Conservation (phyloP, 2,888 invertebrate genomes). For the Drosophila ezoana region DNA sequence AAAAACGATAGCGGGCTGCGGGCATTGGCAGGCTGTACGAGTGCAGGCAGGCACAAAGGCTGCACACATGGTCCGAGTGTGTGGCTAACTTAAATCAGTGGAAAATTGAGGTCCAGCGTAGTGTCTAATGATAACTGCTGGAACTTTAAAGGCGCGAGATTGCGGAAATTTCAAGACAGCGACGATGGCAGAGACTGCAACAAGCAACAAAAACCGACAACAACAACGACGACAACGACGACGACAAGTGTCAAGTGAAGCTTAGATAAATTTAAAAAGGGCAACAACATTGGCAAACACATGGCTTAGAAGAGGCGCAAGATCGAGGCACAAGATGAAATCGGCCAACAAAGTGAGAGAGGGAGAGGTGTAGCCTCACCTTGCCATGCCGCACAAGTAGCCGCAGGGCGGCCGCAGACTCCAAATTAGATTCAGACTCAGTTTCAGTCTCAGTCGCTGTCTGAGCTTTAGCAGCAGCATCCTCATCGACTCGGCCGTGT, state of each 20-base stretch:
- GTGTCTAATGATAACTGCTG: constrained; percentile 77
- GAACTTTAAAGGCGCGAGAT: constrained; percentile 76
- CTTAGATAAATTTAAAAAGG: constrained; percentile 79
- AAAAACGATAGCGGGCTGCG: constrained; percentile 10
- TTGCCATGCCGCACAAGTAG: constrained; percentile 76
- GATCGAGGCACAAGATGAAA: constrained; percentile 18
- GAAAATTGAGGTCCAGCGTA: constrained; percentile 71
- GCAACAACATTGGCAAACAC: constrained; percentile 61
- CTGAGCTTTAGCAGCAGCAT: constrained; percentile 18
- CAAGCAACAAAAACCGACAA: constrained; percentile 36
- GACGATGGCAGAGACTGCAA: constrained; percentile 41
- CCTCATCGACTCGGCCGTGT: constrained; percentile 45
- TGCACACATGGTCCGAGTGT: constrained; percentile 45
- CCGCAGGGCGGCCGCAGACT: constrained; percentile 55
- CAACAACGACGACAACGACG: constrained; percentile 44
- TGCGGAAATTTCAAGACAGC: constrained; percentile 68
- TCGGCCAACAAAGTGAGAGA: constrained; percentile 16
- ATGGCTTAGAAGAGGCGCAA: constrained; percentile 35
- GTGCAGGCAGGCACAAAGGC: constrained; percentile 6
- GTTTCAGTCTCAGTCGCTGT: constrained; percentile 16
- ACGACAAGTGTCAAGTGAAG: constrained; percentile 76
- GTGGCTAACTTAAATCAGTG: constrained; percentile 69
- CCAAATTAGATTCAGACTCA: constrained; percentile 21
- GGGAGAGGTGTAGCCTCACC: constrained; percentile 54
- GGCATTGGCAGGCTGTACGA: not conserved